Conservation (phyloP, 2,888 invertebrate genomes). For the Nymphalis urticae region DNA sequence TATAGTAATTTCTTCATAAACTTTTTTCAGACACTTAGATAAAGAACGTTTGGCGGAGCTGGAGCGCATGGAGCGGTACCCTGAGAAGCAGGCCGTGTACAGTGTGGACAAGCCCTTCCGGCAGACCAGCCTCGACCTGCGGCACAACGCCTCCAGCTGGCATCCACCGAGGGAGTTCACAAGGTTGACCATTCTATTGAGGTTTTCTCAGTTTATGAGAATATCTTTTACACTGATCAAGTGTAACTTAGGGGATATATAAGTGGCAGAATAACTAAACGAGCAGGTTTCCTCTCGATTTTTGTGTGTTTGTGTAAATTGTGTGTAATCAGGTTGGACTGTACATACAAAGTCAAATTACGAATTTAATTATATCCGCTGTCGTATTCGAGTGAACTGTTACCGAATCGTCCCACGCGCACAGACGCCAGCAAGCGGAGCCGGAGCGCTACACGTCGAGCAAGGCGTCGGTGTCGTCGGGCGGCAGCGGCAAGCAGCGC, state of each 20-base stretch:
- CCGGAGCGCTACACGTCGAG: conserved; percentile 72
- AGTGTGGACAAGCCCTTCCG: conserved; percentile 78
- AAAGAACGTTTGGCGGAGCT: conserved; percentile 73
- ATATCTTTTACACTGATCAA: too few relatives aligned
- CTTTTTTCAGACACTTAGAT: conserved; percentile 65
- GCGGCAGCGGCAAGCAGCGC: conserved; percentile 65
- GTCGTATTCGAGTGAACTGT: not conserved
- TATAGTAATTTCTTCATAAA: too few relatives aligned
- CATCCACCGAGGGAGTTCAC: conserved; percentile 76
- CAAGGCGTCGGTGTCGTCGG: conserved; percentile 68
- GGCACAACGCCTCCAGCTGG: conserved; percentile 71
- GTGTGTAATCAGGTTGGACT: too few relatives aligned
- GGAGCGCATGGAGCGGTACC: conserved; percentile 75
- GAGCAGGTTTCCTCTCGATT: too few relatives aligned
- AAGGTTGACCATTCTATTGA: conserved; percentile 46
- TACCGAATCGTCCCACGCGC: not conserved
- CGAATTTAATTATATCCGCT: too few relatives aligned
- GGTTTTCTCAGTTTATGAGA: too few relatives aligned
- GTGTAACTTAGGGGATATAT: too few relatives aligned
- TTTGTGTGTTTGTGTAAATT: too few relatives aligned
- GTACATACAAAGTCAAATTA: too few relatives aligned
- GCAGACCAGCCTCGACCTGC: conserved; percentile 75
- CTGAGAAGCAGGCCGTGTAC: conserved; percentile 78
- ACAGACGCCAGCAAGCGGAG: conserved; percentile 76
- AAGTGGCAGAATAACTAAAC: too few relatives aligned